Percentiles rank a stretch among this genome's conserved stretches.
Conservation (phyloP, 2,797 vertebrate genomes). For the Thamnophis elegans region DNA sequence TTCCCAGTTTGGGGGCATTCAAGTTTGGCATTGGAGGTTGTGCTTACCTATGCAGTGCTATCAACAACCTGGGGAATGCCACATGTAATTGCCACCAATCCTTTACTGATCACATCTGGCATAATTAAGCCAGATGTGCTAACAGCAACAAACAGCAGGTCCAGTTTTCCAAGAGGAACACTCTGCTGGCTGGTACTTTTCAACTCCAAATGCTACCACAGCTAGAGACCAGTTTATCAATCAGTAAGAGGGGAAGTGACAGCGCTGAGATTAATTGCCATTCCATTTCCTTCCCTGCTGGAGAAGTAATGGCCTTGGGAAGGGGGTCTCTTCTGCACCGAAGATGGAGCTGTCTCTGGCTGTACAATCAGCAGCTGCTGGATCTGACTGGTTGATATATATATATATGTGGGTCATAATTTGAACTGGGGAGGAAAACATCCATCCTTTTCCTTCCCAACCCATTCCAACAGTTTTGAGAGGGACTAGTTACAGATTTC, state of each 20-base stretch:
- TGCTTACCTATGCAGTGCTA: background rate
- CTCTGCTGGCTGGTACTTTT: background rate
- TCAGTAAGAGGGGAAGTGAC: slow-evolving; percentile 19
- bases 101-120: background rate
- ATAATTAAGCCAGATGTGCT: slow-evolving; percentile 11
- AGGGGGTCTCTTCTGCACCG: background rate
- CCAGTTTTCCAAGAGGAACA: background rate
- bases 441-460: background rate
- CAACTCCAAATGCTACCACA: background rate
- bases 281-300: slow-evolving; percentile 11
- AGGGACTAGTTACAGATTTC: background rate
- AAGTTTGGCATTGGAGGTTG: background rate
- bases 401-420: slow-evolving; percentile 8
- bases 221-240: slow-evolving; percentile 25
- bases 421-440: background rate
- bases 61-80: background rate
- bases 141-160: background rate
- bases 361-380: slow-evolving; percentile 11
- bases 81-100: background rate
- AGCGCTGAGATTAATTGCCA: slow-evolving; percentile 23
- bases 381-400: slow-evolving; percentile 29
- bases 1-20: background rate
- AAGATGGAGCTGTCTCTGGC: slow-evolving; percentile 1
- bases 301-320: slow-evolving; percentile 13
- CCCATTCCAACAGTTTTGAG: background rate